phyloP scores from a whole-genome alignment of 2,888 invertebrate species.

The Scaptomyza tumidula region DNA sequence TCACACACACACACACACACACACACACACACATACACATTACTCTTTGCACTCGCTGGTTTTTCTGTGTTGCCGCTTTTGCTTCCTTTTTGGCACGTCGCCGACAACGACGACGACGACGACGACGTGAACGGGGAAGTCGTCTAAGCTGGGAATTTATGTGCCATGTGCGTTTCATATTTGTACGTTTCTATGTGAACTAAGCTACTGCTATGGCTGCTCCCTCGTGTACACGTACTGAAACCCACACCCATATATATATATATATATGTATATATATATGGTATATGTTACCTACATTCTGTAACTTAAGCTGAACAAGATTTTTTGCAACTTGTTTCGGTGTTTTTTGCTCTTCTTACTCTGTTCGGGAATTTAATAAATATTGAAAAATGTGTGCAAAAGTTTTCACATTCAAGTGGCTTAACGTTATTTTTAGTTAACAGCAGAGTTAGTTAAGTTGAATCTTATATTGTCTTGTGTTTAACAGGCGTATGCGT shows the following conservation, averaged over 20 bases:
- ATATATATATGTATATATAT: background rate
- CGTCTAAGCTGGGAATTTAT: slow-evolving; percentile 77
- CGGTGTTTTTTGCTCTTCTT: background rate
- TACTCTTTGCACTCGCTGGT: slow-evolving; percentile 31
- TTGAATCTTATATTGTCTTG: background rate
- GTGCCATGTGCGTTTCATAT: slow-evolving; percentile 74
- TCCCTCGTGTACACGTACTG: slow-evolving; percentile 24
- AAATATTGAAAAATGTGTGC: slow-evolving; percentile 50
- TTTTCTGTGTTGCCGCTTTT: slow-evolving; percentile 54
- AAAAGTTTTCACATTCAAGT: slow-evolving; percentile 26
- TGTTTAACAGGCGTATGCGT: slow-evolving; percentile 15
- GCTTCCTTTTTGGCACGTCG: slow-evolving; percentile 54
- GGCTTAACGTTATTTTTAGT: slow-evolving; percentile 16
- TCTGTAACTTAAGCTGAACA: slow-evolving; percentile 16
- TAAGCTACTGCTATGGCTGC: slow-evolving; percentile 31
- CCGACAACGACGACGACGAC: slow-evolving; percentile 35
- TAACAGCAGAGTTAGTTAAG: slow-evolving; percentile 13
- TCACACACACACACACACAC: background rate
- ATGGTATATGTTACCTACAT: background rate
- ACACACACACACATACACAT: background rate
- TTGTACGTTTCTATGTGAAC: slow-evolving; percentile 71
- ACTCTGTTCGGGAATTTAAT: slow-evolving; percentile 41
- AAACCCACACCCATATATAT: background rate
- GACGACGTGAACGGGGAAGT: slow-evolving; percentile 18
- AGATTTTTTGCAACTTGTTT: slow-evolving; percentile 19